These are phyloP conservation scores for Ophonus ardosiacus DNA, from an alignment of 2,888 invertebrate genomes.

Conservation along the genomic window DNA sequence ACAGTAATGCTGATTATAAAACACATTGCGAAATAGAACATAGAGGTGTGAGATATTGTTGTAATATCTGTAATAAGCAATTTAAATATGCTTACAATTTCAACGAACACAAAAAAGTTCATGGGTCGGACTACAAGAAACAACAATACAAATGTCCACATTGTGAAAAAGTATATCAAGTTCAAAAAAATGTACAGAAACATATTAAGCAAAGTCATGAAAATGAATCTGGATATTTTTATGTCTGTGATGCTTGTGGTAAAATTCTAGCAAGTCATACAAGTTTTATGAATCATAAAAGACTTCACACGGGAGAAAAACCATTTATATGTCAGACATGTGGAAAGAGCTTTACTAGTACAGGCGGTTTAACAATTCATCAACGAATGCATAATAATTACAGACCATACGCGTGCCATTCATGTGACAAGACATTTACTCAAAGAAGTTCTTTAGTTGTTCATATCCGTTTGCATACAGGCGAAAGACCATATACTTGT, in stretches of 20 bases:
- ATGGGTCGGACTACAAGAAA: slow-evolving; percentile 65
- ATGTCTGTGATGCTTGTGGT: slow-evolving; percentile 67
- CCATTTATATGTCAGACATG: slow-evolving; percentile 66
- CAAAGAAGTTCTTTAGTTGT: slow-evolving; percentile 66
- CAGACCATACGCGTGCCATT: slow-evolving; percentile 50
- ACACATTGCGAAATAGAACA: slow-evolving; percentile 75
- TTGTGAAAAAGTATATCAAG: slow-evolving; percentile 62
- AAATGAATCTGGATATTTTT: slow-evolving; percentile 65
- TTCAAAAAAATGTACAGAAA: slow-evolving; percentile 50
- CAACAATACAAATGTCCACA: slow-evolving; percentile 63
- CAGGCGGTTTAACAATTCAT: slow-evolving; percentile 63
- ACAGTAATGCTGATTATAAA: slow-evolving; percentile 74
- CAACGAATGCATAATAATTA: slow-evolving; percentile 68
- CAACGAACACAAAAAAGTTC: slow-evolving; percentile 65
- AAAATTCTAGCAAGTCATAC: slow-evolving; percentile 53
- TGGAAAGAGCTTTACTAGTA: slow-evolving; percentile 65
- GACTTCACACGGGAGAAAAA: slow-evolving; percentile 69
- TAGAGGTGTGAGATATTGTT: slow-evolving; percentile 74
- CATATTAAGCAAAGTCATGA: slow-evolving; percentile 64
- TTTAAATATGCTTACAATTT: slow-evolving; percentile 75
- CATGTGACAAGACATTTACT: slow-evolving; percentile 65
- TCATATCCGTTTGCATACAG: slow-evolving; percentile 67
- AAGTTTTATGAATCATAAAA: slow-evolving; percentile 69
- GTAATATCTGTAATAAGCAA: slow-evolving; percentile 73
- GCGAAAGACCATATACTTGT: slow-evolving; percentile 70